Conservation (phyloP, 1,140 invertebrate species). For the Berghia stephanieae region DNA sequence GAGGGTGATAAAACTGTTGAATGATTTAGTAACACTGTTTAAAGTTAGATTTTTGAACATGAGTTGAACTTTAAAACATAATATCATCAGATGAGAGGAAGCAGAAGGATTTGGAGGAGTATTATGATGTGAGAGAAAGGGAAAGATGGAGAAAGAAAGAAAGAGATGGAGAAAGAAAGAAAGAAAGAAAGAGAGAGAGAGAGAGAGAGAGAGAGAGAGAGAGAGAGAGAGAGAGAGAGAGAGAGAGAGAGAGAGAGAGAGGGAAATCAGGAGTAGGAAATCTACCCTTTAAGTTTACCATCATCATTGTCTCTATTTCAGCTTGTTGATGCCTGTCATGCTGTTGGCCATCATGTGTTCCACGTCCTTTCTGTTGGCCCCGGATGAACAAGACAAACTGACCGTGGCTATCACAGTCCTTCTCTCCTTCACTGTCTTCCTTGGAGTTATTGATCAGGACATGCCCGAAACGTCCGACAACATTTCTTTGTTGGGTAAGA, state of each 20-base stretch:
- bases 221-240: background rate
- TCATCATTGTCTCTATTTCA: too few species aligned
- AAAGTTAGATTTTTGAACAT: background rate
- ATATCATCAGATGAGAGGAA: too few species aligned
- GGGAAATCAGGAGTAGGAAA: background rate
- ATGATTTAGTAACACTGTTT: background rate
- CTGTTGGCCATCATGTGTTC: background rate
- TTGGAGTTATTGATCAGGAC: background rate
- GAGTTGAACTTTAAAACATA: too few species aligned
- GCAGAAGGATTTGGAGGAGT: background rate
- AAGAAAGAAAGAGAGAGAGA: background rate
- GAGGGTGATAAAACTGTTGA: background rate
- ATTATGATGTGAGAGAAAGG: background rate
- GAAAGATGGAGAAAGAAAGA: background rate
- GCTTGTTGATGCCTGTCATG: background rate
- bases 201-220: background rate
- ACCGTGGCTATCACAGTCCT: background rate
- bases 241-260: background rate
- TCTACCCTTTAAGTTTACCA: too few species aligned
- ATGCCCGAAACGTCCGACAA: conserved; percentile 4
- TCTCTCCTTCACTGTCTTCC: conserved; percentile 14
- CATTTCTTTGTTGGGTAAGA: conserved; percentile 4
- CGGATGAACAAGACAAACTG: conserved; percentile 13
- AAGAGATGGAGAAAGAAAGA: conserved; percentile 3
- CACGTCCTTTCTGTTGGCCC: background rate